These are phyloP conservation scores for Scortum barcoo DNA, from an alignment of 2,113 vertebrate genomes.

Conservation along the genomic window DNA sequence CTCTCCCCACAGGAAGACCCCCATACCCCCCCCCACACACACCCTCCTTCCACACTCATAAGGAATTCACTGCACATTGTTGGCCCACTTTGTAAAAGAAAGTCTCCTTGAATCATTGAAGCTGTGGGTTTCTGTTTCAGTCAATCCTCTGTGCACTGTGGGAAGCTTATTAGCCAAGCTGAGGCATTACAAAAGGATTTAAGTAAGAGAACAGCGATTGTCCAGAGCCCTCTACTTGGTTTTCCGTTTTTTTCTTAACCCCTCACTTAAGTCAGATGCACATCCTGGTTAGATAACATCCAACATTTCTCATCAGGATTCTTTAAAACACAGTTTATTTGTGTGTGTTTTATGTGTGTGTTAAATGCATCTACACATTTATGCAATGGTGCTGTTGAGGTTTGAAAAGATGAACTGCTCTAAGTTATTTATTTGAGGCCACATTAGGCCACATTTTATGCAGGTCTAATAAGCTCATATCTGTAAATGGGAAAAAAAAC, in stretches of 20 bases:
- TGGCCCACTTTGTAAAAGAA: slow-evolving; percentile 81
- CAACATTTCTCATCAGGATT: background rate
- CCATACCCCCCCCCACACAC: slow-evolving; percentile 17
- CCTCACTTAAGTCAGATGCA: slow-evolving; percentile 36
- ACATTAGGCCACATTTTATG: background rate
- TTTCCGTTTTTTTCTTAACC: slow-evolving; percentile 46
- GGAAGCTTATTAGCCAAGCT: slow-evolving; percentile 76
- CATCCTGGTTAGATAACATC: slow-evolving; percentile 26
- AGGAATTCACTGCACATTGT: slow-evolving; percentile 75
- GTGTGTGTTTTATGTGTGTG: too few relatives aligned
- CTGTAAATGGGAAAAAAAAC: slow-evolving; percentile 7
- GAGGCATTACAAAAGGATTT: slow-evolving; percentile 75
- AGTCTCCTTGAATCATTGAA: slow-evolving; percentile 78
- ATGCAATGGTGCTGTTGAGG: background rate
- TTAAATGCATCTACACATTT: slow-evolving; percentile 6
- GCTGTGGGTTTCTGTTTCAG: slow-evolving; percentile 75
- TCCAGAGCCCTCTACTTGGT: slow-evolving; percentile 53
- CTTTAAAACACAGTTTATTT: slow-evolving; percentile 1
- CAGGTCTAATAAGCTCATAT: background rate
- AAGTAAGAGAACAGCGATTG: slow-evolving; percentile 57
- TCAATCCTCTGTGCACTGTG: slow-evolving; percentile 70
- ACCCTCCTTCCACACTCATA: too few relatives aligned
- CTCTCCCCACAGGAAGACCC: slow-evolving; percentile 73
- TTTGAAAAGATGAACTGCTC: too few relatives aligned
- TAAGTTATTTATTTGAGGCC: background rate